Conservation (phyloP, 2,797 vertebrate genomes). For the Mastacembelus armatus region DNA sequence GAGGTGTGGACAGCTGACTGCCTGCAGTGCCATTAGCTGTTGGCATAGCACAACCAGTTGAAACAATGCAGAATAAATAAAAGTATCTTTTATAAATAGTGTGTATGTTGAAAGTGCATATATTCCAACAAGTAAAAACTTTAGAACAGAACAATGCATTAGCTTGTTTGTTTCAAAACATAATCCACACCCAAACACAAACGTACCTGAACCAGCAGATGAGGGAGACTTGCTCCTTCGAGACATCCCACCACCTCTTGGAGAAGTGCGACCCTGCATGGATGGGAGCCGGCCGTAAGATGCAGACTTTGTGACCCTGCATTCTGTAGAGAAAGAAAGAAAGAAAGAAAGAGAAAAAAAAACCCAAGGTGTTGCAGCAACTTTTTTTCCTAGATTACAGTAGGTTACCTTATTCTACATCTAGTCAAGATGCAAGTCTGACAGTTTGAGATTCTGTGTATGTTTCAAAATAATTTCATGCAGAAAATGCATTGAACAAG, state of each 20-base stretch:
- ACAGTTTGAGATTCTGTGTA: background rate
- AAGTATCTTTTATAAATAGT: background rate
- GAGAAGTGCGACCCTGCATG: conserved; percentile 87
- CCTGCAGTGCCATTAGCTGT: conserved; percentile 96
- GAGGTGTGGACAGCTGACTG: conserved; percentile 96
- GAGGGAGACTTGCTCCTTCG: conserved; percentile 96
- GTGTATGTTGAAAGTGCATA: background rate
- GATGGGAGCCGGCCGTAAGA: conserved; percentile 96
- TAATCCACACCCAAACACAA: background rate
- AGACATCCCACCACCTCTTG: conserved; percentile 90
- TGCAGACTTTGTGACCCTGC: conserved; percentile 94
- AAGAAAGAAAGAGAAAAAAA: conserved; percentile 5
- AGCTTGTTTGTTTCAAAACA: background rate
- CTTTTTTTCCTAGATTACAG: background rate
- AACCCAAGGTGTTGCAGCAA: background rate
- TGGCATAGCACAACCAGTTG: conserved; percentile 17
- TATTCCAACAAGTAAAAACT: background rate
- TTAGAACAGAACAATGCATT: background rate
- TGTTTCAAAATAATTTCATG: background rate
- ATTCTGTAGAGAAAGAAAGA: conserved; percentile 84
- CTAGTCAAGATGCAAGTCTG: background rate
- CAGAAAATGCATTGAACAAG: background rate
- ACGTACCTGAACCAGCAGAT: conserved; percentile 90
- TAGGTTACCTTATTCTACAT: background rate
- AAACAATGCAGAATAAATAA: background rate